Evolutionary conservation across 2,797 vertebrate genomes (phyloP), one percentile per base, ranked within the genome.

Genomic region (Diplodus puntazzo): DNA sequence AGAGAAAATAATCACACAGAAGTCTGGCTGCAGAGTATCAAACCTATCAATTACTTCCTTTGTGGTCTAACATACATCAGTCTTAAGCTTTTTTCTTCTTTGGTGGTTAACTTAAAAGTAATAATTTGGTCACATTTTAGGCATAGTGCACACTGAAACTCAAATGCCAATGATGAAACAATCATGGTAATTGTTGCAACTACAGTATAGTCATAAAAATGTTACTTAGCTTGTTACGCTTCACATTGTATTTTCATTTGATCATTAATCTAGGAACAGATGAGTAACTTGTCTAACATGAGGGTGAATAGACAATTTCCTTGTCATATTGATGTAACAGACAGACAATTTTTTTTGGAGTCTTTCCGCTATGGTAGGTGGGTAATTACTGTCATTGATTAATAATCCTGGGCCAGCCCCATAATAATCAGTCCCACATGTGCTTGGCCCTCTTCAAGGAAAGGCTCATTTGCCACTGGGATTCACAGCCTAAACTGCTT

Each of bases 311-410:
- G 89, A 89, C 88, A 83, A 90, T 92, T 91, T 95, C 87, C 89
- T 85, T 83, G 84, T 92, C 91, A 93, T 84, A 91, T 80, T 92
- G 87, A 92, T 82, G 80, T 77, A 91, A 85, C 75, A 86, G 85
- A 85, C 75, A 86, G 85, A 85, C 74, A 86, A 84, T 87, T 82
- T 86, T 86, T 79, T 90, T 84, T 77, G 71, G 74, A 85, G 87
- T 84, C 87, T 90, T 93, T 92, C 90, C 79, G 79, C 89, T 87
- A 80, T 80, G 84, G 87, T 90, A 93, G 91, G 89, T 89, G 90
- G 88, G 89, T 95, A 95, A 96, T 95, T 93, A 95, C 92, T 90
- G 89, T 94, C 93, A 94, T 94, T 96, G 94, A 94, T 95, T 94
- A 95, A 96, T 95, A 94, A 95, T 93, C 92, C 78, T 76, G 70